Evolutionary conservation across 2,888 invertebrate species (phyloP).

Genomic region (Amphipyra tragopoginis): DNA sequence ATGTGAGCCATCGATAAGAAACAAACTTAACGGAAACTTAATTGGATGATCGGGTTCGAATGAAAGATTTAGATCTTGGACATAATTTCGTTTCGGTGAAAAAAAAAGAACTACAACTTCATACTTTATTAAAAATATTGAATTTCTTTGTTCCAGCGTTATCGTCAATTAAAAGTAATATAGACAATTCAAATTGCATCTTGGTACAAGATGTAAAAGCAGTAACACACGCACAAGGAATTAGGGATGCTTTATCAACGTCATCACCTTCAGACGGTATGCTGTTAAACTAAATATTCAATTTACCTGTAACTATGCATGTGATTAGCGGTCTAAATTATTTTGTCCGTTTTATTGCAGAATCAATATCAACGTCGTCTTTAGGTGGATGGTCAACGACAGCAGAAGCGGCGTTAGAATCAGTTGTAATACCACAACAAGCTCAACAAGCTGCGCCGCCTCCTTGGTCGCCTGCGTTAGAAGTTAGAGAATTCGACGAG

Average conservation of each 20-base stretch:
- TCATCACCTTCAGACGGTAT: conserved; percentile 87
- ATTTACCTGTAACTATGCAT: conserved; percentile 6
- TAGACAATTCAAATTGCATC: conserved; percentile 97
- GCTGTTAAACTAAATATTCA: conserved; percentile 27
- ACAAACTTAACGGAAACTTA: conserved; percentile 78
- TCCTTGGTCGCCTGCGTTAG: conserved; percentile 94
- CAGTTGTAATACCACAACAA: conserved; percentile 91
- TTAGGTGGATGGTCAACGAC: conserved; percentile 87
- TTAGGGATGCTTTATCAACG: conserved; percentile 92
- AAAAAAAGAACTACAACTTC: conserved; percentile 22
- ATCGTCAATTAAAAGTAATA: conserved; percentile 96
- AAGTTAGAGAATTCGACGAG: conserved; percentile 95
- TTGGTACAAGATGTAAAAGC: conserved; percentile 97
- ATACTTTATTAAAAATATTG: conserved; percentile 28
- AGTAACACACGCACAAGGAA: conserved; percentile 96
- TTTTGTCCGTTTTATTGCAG: conserved; percentile 79
- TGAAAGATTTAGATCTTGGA: conserved; percentile 69
- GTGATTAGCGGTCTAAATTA: conserved; percentile 20
- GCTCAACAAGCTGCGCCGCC: conserved; percentile 94
- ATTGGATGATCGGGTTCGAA: conserved; percentile 76
- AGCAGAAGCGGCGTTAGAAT: conserved; percentile 88
- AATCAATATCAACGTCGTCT: conserved; percentile 91
- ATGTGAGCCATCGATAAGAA: conserved; percentile 76
- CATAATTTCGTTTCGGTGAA: conserved; percentile 60
- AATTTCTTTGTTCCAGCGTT: conserved; percentile 92